These are phyloP conservation scores for Takifugu bimaculatus DNA, from an alignment of 2,113 vertebrate species.

Conservation along the genomic window DNA sequence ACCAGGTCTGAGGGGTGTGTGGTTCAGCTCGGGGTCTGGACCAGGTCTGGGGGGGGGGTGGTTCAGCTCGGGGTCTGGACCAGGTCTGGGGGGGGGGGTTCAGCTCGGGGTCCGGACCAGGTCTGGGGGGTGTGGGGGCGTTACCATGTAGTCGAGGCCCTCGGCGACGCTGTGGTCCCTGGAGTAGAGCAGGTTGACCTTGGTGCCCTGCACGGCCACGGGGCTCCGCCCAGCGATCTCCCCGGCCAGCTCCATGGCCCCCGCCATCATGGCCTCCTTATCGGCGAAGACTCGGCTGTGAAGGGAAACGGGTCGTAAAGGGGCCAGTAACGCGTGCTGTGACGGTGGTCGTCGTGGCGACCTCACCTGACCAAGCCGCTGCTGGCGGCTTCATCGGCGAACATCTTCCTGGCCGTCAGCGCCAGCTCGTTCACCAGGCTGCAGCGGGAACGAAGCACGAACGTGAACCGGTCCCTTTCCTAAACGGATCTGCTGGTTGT, in stretches of 20 bases:
- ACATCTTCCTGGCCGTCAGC: conserved; percentile 84
- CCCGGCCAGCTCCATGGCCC: conserved; percentile 75
- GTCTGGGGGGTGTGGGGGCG: neutral
- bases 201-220: conserved; percentile 84
- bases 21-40: too few species aligned
- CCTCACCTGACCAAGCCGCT: conserved; percentile 85
- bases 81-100: neutral
- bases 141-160: conserved; percentile 76
- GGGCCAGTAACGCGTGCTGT: too few species aligned
- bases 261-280: conserved; percentile 75
- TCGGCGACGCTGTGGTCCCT: conserved; percentile 81
- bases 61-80: too few species aligned
- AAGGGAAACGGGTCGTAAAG: neutral
- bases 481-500: too few species aligned
- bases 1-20: neutral
- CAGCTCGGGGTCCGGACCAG: too few species aligned
- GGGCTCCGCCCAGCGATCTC: conserved; percentile 85
- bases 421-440: conserved; percentile 87
- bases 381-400: conserved; percentile 82
- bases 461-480: too few species aligned
- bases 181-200: conserved; percentile 84
- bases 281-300: conserved; percentile 82
- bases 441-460: neutral
- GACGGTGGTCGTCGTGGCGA: too few species aligned
- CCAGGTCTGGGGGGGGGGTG: neutral